Base-by-base conservation (phyloP, 2,113 vertebrate species). In the Vidua chalybeata region DNA sequence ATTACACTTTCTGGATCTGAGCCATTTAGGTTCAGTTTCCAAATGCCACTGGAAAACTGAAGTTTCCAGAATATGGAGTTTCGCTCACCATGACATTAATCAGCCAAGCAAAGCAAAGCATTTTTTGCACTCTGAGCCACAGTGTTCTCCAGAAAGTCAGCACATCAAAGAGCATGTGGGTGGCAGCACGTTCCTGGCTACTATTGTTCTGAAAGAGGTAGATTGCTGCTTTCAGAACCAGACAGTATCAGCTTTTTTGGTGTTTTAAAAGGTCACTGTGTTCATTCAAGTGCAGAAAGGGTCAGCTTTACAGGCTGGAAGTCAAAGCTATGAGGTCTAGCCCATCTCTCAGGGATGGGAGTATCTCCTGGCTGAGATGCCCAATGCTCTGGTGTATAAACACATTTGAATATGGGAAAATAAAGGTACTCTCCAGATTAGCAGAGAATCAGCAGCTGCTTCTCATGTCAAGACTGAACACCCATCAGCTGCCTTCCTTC, bases 31-130 rank as follows among this genome's bases (percentile, higher is more conserved):
- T 98, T 98, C 85, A 12, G 17, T 98, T 99, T 66, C 98, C 98
- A 97, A 98, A 98, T 98, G 98, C 98, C 1, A 8, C 98, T 98
- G 91, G 98, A 98, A 91, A 99, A 98, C 97, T 98, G 92, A 99
- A 98, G 81, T 98, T 99, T 86, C 98, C 99, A 74, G 98, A 98
- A 9, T 98, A 98, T 8, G 97, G 98, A 68, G 98, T 98, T 96
- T 99, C 98, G 9, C 91, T 98, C 98, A 98, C 99, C 98, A 98
- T 98, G 64, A 98, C 96, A 98, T 2, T 98, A 98, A 41, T 98
- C 98, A 76, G 95, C 97, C 45, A 99, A 99, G 92, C 39, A 90
- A 90, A 76, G 91, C 27, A 78, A 93, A 83, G 26, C 21, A 33
- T 41, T 84, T 92, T 83, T 75, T 84, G 18, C 76, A 79, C 11